Base-by-base conservation (phyloP, 2,888 invertebrate genomes). In the Eupelmus urozonus region DNA sequence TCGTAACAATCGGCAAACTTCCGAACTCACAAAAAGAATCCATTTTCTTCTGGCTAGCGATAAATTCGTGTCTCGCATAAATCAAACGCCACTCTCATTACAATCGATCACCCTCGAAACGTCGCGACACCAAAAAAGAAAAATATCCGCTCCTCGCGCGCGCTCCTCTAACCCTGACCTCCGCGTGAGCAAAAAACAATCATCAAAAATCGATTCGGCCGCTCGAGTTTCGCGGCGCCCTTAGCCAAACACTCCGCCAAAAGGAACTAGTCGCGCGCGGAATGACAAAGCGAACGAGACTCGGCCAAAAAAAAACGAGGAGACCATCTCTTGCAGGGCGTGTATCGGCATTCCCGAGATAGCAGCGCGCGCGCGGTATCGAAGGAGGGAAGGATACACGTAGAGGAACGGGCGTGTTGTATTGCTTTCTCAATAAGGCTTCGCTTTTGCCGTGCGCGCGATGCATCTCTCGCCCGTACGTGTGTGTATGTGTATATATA, bases 391-490 rank as follows among this genome's bases (percentile, higher is more conserved):
- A 59, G 23, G 25, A 62, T 62, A 66, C 49, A 60, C 55, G 75
- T 51, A 69, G 62, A 62, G 62, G 75, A 76, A 76, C 76, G 81
- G 71, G 80, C 78, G 59, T 67, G 62, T 76, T 81, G 83, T 87
- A 87, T 88, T 87, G 87, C 87, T 87, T 87, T 88, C 85, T 86
- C 85, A 84, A 85, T 87, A 87, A 88, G 87, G 87, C 88, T 87
- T 83, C 82, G 84, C 84, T 84, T 83, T 85, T 34, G 84, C 84
- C 84, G 85, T 84, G 84, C 85, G 85, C 82, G 82, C 57, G 7
- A 34, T 86, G 29, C 20, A 4, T 34, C 11, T 4, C 42, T 23
- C 16, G 20, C 20, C 53, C 11, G 57, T 23, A 27, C 18, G 23
- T 62, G 20, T 60, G 20, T 25, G 23, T 27, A 55, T 18, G 53